These are phyloP conservation scores for Cryptophagus acutangulus DNA, from an alignment of 2,888 invertebrate species.

Conservation along the genomic window DNA sequence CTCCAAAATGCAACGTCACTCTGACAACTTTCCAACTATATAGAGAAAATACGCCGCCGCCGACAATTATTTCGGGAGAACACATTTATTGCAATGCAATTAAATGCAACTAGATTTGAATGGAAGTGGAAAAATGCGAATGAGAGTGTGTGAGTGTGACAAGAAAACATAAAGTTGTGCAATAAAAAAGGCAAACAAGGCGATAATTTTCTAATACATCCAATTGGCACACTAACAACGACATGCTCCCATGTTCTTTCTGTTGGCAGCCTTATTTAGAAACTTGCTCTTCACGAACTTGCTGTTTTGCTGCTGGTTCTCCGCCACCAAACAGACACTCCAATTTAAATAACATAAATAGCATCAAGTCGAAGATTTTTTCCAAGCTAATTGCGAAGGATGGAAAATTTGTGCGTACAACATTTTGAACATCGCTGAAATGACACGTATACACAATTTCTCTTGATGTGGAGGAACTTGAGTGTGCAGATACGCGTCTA, in stretches of 20 bases:
- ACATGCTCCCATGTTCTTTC: background rate
- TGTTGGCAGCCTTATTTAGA: slow-evolving; percentile 1
- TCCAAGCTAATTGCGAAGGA: too few relatives aligned
- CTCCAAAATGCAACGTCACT: slow-evolving; percentile 14
- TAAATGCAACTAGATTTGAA: too few relatives aligned
- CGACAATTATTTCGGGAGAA: too few relatives aligned
- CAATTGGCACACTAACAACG: slow-evolving; percentile 5
- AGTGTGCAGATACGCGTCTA: too few relatives aligned
- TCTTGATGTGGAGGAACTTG: background rate
- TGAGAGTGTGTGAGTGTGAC: slow-evolving; percentile 1
- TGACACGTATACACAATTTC: background rate
- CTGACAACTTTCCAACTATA: slow-evolving; percentile 1
- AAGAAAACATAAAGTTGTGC: slow-evolving; percentile 2
- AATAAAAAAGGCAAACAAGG: slow-evolving; percentile 7
- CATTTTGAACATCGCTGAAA: background rate
- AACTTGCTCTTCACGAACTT: slow-evolving; percentile 1
- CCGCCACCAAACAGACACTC: too few relatives aligned
- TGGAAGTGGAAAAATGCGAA: too few relatives aligned
- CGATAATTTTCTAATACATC: slow-evolving; percentile 10
- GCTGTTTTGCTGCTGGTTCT: too few relatives aligned
- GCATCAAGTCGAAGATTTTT: too few relatives aligned
- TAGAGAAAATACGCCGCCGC: too few relatives aligned
- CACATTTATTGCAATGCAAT: too few relatives aligned
- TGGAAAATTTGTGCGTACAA: too few relatives aligned
- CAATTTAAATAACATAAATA: too few relatives aligned